Conservation (phyloP, 2,113 vertebrate species). For the Anhinga anhinga region DNA sequence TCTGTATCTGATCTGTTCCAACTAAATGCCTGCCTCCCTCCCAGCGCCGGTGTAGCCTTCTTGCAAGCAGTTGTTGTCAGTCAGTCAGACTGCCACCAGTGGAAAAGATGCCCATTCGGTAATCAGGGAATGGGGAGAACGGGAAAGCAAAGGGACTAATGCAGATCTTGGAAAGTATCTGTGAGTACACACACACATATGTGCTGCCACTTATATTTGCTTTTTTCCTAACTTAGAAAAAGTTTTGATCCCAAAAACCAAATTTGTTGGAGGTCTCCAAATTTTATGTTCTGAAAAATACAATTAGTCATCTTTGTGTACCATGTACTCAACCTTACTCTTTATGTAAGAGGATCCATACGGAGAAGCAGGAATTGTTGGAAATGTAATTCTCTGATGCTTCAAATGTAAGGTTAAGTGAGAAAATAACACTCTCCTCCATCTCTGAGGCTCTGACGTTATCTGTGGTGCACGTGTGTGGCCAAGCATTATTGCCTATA, state of each 20-base stretch:
- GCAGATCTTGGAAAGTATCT: background rate
- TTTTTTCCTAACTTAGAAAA: background rate
- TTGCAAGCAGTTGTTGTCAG: background rate
- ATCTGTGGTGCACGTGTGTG: background rate
- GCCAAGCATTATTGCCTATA: background rate
- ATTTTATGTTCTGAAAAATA: background rate
- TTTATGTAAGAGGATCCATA: background rate
- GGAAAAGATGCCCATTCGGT: background rate
- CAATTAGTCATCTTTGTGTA: background rate
- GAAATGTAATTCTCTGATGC: background rate
- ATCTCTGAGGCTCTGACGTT: background rate
- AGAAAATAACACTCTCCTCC: background rate
- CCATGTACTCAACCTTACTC: background rate
- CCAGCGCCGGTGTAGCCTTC: background rate
- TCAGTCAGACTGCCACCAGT: background rate
- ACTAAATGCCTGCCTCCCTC: background rate
- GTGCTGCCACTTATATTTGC: background rate
- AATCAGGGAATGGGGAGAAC: background rate
- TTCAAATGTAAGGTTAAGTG: background rate
- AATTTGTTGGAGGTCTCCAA: background rate
- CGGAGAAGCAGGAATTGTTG: background rate
- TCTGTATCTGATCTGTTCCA: background rate
- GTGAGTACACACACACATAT: background rate
- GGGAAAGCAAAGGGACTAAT: background rate
- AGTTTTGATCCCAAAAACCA: background rate